A percentile compares a stretch with the other conserved stretches of the same genome.
phyloP scores from a whole-genome alignment of 1,140 invertebrate species.

The Nixonia krombeini region DNA sequence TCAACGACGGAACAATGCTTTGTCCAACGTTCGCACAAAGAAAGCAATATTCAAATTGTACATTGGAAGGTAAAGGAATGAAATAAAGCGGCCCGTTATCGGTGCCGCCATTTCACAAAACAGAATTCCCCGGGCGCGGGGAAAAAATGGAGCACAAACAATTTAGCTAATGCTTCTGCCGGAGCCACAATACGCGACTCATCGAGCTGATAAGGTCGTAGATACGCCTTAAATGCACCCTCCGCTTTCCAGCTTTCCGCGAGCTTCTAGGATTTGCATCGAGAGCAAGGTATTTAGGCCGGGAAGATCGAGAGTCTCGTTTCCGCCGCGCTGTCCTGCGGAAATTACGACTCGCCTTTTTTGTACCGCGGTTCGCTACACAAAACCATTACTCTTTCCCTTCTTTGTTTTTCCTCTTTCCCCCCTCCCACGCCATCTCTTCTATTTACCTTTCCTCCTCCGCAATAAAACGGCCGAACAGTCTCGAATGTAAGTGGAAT shows the following conservation, averaged over 20 bases:
- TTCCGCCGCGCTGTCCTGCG: slow-evolving; percentile 20
- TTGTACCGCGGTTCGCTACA: slow-evolving; percentile 6
- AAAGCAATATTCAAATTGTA: too few relatives aligned
- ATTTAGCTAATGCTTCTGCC: slow-evolving; percentile 51
- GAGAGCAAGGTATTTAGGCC: slow-evolving; percentile 51
- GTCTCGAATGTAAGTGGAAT: too few relatives aligned
- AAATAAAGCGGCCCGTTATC: background rate
- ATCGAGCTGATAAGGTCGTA: slow-evolving; percentile 42
- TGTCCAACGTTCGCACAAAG: too few relatives aligned
- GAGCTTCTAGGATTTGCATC: slow-evolving; percentile 55
- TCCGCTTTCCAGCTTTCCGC: slow-evolving; percentile 11
- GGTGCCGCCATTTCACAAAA: background rate
- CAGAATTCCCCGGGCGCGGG: slow-evolving; percentile 4
- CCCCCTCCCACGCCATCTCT: too few relatives aligned
- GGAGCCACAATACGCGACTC: slow-evolving; percentile 12
- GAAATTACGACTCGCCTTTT: slow-evolving; percentile 20
- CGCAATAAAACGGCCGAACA: too few relatives aligned
- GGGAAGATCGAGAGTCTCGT: slow-evolving; percentile 29
- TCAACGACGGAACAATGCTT: too few relatives aligned
- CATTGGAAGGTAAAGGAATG: slow-evolving; percentile 1
- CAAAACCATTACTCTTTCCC: slow-evolving; percentile 1
- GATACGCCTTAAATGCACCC: slow-evolving; percentile 20
- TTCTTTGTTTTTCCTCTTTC: too few relatives aligned
- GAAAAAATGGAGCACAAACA: slow-evolving; percentile 45
- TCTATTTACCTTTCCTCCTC: too few relatives aligned